phyloP scores from a whole-genome alignment of 92 coral and sea anemone genomes.

The Bergia sp. region DNA sequence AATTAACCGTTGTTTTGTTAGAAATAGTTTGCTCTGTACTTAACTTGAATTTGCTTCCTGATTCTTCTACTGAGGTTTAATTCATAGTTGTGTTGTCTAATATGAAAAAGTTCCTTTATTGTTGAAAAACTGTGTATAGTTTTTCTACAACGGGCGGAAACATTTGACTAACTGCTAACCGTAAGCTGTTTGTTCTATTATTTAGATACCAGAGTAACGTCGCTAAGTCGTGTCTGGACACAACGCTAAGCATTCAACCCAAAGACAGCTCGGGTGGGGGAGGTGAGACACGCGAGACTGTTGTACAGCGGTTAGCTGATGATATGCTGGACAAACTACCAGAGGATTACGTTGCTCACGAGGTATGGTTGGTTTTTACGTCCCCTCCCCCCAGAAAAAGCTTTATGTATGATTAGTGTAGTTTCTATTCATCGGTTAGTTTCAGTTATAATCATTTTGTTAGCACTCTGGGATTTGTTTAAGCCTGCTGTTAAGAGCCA shows the following conservation, averaged over 20 bases:
- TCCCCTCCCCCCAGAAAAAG: background rate
- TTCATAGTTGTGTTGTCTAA: too few species aligned
- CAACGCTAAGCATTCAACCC: slow-evolving; percentile 94
- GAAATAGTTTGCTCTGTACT: too few species aligned
- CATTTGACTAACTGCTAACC: background rate
- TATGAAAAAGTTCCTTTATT: too few species aligned
- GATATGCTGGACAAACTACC: slow-evolving; percentile 98
- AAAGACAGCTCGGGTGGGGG: slow-evolving; percentile 99
- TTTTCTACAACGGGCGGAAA: too few species aligned
- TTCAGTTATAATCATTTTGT: too few species aligned
- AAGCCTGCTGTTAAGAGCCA: too few species aligned
- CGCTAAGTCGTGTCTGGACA: slow-evolving; percentile 95
- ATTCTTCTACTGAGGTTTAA: too few species aligned
- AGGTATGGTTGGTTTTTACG: slow-evolving; percentile 49
- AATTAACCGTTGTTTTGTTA: too few species aligned
- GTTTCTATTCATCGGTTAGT: too few species aligned
- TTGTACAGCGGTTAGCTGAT: slow-evolving; percentile 97
- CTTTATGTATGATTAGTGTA: background rate
- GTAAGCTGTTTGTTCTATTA: background rate
- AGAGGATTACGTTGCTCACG: slow-evolving; percentile 94
- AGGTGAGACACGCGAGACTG: slow-evolving; percentile 97
- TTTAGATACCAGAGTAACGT: slow-evolving; percentile 96
- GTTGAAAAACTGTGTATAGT: too few species aligned
- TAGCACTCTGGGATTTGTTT: too few species aligned
- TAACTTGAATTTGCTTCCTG: too few species aligned